Conservation (phyloP, 2,888 invertebrate genomes). For the Epistrophe grossulariae region DNA sequence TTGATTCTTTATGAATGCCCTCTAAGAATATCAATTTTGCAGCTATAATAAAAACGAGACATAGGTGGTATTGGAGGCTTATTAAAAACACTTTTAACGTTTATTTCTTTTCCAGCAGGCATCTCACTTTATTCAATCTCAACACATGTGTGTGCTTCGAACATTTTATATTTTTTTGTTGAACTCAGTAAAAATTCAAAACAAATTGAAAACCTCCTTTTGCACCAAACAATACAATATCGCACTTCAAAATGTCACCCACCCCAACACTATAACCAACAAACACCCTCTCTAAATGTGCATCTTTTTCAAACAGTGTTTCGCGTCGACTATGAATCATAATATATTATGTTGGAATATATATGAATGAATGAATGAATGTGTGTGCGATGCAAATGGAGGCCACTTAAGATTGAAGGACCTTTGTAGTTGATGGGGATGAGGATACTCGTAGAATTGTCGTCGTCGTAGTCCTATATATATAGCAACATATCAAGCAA, state of each 20-base stretch:
- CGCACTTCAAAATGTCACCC: slow-evolving; percentile 71
- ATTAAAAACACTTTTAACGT: slow-evolving; percentile 30
- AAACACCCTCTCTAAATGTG: slow-evolving; percentile 40
- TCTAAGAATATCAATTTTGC: slow-evolving; percentile 21
- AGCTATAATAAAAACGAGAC: not conserved
- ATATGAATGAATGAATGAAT: not conserved
- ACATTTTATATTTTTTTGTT: not conserved
- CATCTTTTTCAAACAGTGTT: slow-evolving; percentile 42
- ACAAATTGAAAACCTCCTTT: slow-evolving; percentile 37
- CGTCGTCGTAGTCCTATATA: slow-evolving; percentile 5
- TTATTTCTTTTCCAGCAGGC: slow-evolving; percentile 20
- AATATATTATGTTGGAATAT: not conserved
- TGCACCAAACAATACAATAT: slow-evolving; percentile 56
- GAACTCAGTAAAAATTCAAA: slow-evolving; percentile 11
- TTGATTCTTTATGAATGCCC: not conserved
- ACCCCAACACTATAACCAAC: slow-evolving; percentile 33
- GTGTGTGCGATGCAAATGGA: slow-evolving; percentile 65
- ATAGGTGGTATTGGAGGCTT: not conserved
- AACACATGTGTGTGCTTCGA: not conserved
- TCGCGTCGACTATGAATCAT: slow-evolving; percentile 62
- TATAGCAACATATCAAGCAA: slow-evolving; percentile 5
- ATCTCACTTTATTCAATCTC: not conserved
- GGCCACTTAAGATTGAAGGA: slow-evolving; percentile 71
- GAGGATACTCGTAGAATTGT: slow-evolving; percentile 48
- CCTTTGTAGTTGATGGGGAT: slow-evolving; percentile 53